These are phyloP conservation scores for Falco novaeseelandiae DNA, from an alignment of 2,797 vertebrate species.

Conservation along the genomic window DNA sequence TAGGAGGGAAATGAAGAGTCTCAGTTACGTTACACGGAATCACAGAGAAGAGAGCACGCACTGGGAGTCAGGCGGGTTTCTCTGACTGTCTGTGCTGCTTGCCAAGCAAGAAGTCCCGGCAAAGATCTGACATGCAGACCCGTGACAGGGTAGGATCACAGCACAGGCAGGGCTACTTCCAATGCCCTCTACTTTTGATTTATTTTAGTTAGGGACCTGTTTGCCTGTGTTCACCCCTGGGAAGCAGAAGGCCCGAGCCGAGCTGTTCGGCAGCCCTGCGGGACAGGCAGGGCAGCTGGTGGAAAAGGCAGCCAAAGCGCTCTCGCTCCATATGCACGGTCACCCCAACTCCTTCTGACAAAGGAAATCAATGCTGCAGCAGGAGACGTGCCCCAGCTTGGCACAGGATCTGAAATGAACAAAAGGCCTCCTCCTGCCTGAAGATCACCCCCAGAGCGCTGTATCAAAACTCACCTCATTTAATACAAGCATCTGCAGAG, in stretches of 20 bases:
- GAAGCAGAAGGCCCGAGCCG: not conserved
- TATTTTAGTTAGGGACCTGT: not conserved
- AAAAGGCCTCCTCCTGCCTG: conserved; percentile 45
- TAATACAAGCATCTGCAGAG: conserved; percentile 51
- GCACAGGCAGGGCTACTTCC: not conserved
- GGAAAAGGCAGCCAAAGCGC: not conserved
- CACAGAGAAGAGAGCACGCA: not conserved
- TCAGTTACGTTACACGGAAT: not conserved
- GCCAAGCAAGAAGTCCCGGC: not conserved
- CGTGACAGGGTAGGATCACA: not conserved
- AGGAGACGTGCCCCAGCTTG: not conserved
- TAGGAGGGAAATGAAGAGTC: not conserved
- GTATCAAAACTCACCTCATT: conserved; percentile 65
- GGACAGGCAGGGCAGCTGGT: not conserved
- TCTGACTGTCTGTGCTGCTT: not conserved
- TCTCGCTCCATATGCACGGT: not conserved
- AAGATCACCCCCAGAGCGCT: not conserved
- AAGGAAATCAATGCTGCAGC: conserved; percentile 8
- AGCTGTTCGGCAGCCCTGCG: not conserved
- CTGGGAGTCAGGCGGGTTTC: accelerated
- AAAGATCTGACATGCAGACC: not conserved
- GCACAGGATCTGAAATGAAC: conserved; percentile 21
- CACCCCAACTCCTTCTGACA: conserved; percentile 45
- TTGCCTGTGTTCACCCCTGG: not conserved
- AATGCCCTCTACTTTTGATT: not conserved